phyloP scores from a whole-genome alignment of 1,140 invertebrate genomes.

The Orchestia grillus region DNA sequence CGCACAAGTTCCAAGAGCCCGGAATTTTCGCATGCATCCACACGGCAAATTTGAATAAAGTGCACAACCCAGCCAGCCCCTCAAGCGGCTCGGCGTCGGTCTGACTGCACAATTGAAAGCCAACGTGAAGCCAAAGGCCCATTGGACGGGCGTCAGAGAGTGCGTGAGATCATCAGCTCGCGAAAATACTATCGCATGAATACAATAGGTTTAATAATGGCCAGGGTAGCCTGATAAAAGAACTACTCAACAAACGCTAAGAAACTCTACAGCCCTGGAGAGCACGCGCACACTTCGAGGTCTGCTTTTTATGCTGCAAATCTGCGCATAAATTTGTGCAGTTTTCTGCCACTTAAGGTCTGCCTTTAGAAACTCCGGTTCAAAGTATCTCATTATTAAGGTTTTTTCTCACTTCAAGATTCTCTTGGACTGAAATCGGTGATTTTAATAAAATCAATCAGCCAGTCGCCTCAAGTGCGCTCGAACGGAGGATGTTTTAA shows the following conservation, averaged over 20 bases:
- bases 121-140: neutral
- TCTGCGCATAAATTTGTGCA: neutral
- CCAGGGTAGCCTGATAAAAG: slow-evolving; percentile 3
- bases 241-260: neutral
- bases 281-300: neutral
- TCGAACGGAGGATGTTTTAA: neutral
- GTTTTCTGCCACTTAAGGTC: neutral
- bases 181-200: neutral
- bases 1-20: neutral
- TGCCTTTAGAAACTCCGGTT: neutral
- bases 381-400: neutral
- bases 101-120: neutral
- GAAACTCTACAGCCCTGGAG: neutral
- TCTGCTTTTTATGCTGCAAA: neutral
- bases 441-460: neutral
- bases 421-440: neutral
- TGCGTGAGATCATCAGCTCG: neutral
- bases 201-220: slow-evolving; percentile 54
- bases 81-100: neutral
- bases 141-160: neutral
- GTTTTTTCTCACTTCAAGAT: neutral
- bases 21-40: neutral
- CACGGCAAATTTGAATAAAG: neutral
- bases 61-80: neutral
- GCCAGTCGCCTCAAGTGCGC: neutral